A percentile compares a stretch with the other conserved stretches of the same genome.
phyloP scores from a whole-genome alignment of 1,140 invertebrate species.

The Euwallacea similis region DNA sequence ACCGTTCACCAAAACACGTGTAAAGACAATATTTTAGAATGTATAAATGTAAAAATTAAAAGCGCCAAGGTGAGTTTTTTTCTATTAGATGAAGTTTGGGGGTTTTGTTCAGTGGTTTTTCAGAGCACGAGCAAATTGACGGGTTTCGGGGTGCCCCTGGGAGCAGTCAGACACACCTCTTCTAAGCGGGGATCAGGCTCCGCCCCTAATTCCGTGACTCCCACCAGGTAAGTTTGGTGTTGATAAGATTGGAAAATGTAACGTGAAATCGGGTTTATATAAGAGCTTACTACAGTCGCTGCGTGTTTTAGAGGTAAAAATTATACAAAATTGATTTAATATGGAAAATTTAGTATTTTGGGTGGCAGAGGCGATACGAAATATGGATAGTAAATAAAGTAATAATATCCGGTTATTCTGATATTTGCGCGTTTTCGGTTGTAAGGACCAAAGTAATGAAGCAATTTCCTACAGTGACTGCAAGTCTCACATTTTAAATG shows the following conservation, averaged over 20 bases:
- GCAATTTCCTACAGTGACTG: too few relatives aligned
- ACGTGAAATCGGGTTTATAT: too few relatives aligned
- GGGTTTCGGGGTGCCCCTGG: slow-evolving; percentile 47
- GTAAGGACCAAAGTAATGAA: too few relatives aligned
- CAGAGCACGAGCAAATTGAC: slow-evolving; percentile 51
- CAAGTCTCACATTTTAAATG: too few relatives aligned
- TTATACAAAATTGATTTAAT: too few relatives aligned
- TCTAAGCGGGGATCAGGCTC: slow-evolving; percentile 54
- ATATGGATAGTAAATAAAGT: too few relatives aligned
- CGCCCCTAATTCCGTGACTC: slow-evolving; percentile 48
- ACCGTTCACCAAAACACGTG: slow-evolving; percentile 84
- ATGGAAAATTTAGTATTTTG: too few relatives aligned
- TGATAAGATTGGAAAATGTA: not conserved
- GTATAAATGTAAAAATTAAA: slow-evolving; percentile 73
- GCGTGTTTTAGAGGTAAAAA: too few relatives aligned
- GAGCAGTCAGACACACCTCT: slow-evolving; percentile 51
- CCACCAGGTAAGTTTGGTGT: slow-evolving; percentile 50
- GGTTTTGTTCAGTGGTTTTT: not conserved
- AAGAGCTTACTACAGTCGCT: too few relatives aligned
- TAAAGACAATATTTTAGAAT: slow-evolving; percentile 81
- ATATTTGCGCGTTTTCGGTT: too few relatives aligned
- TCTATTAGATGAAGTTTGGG: not conserved
- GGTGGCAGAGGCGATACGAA: too few relatives aligned
- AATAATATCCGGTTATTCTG: too few relatives aligned
- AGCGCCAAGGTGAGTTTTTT: slow-evolving; percentile 61